Percentiles rank a stretch among this genome's conserved stretches.
These are phyloP conservation scores for Wasmannia auropunctata DNA, from an alignment of 1,140 invertebrate genomes.

Conservation along the genomic window DNA sequence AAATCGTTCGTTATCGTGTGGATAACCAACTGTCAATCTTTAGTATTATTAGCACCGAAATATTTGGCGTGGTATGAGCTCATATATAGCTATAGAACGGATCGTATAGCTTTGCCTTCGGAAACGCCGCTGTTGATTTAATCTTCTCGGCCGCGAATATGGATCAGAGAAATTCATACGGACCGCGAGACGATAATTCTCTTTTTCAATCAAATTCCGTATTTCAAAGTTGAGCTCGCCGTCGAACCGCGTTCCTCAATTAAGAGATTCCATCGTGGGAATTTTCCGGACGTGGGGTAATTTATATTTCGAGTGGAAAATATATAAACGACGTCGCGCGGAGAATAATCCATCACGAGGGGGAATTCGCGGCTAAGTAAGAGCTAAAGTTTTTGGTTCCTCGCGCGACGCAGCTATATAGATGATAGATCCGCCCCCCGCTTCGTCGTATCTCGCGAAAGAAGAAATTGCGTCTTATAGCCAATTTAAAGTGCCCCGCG, in stretches of 20 bases:
- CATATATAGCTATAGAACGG: background rate
- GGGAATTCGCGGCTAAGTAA: constrained; percentile 45
- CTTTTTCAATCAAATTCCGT: constrained; percentile 40
- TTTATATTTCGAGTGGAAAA: constrained; percentile 52
- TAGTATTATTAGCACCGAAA: background rate
- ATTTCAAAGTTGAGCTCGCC: constrained; percentile 12
- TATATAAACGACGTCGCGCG: constrained; percentile 45
- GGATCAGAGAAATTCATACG: constrained; percentile 21
- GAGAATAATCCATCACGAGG: constrained; percentile 22
- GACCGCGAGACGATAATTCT: constrained; percentile 34
- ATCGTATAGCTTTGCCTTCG: background rate
- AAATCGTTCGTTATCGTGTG: too few relatives aligned
- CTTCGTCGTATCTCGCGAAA: background rate
- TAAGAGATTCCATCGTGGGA: constrained; percentile 6
- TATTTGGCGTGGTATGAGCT: background rate
- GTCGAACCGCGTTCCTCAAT: constrained; percentile 29
- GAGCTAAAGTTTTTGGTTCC: constrained; percentile 32
- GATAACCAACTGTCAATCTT: background rate
- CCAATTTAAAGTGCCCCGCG: background rate
- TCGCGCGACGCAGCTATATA: too few relatives aligned
- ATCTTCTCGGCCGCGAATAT: background rate
- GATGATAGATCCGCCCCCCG: background rate
- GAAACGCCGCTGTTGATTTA: constrained; percentile 3
- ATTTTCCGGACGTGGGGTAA: constrained; percentile 34
- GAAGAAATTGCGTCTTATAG: background rate